Evolutionary conservation across 2,888 invertebrate species (phyloP).

Genomic region (Dilophus febrilis): DNA sequence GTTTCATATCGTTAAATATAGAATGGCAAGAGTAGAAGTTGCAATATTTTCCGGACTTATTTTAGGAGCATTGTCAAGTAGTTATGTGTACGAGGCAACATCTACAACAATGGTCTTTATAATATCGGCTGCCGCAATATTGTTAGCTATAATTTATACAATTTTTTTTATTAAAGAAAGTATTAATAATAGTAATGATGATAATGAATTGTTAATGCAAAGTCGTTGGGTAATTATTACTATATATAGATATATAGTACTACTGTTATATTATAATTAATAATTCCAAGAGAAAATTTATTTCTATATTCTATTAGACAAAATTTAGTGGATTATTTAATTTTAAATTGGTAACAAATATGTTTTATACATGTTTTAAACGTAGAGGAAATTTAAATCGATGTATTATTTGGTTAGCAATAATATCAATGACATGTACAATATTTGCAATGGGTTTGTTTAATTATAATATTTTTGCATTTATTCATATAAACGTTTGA

Average conservation of each 20-base stretch:
- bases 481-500: background rate
- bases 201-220: no score
- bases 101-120: conserved; percentile 20
- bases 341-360: conserved; percentile 22
- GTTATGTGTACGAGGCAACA: conserved; percentile 35
- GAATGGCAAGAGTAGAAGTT: conserved; percentile 46
- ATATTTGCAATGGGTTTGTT: conserved; percentile 27
- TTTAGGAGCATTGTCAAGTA: conserved; percentile 40
- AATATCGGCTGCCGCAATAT: conserved; percentile 17
- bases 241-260: no score
- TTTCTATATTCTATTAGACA: no score
- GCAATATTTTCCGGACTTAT: conserved; percentile 41
- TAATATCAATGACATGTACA: conserved; percentile 22
- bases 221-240: no score
- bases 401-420: conserved; percentile 26
- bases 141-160: conserved; percentile 20
- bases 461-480: no score
- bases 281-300: no score
- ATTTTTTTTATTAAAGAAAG: conserved; percentile 25
- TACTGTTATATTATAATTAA: no score
- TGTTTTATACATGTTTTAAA: conserved; percentile 23
- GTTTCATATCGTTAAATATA: no score
- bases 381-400: conserved; percentile 25
- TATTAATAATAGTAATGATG: conserved; percentile 15
- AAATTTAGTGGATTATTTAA: conserved; percentile 26